phyloP scores from a whole-genome alignment of 2,888 invertebrate genomes.

The Noctua comes region DNA sequence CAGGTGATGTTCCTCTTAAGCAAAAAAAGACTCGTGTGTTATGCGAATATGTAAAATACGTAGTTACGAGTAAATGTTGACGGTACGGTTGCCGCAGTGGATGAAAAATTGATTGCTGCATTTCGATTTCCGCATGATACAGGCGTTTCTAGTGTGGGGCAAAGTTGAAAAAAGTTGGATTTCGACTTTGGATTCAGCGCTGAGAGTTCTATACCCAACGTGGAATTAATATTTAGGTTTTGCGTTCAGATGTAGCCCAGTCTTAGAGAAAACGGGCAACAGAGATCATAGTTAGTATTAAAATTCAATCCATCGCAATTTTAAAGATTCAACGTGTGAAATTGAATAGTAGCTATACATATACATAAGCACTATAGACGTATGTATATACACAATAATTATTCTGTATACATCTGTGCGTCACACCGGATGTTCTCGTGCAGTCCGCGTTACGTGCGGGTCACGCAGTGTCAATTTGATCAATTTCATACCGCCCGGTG shows the following conservation, averaged over 20 bases:
- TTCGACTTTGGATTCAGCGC: not conserved
- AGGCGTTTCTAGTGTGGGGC: not conserved
- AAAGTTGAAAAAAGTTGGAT: too few species aligned
- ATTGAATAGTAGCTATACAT: slow-evolving; percentile 6
- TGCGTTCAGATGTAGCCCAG: not conserved
- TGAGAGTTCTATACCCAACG: not conserved
- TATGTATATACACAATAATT: not conserved
- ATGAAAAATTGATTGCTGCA: not conserved
- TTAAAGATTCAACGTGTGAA: slow-evolving; percentile 40
- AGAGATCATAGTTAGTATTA: not conserved
- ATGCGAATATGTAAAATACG: not conserved
- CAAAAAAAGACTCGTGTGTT: not conserved
- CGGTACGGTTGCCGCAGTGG: not conserved
- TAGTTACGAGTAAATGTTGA: not conserved
- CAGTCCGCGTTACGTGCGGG: slow-evolving; percentile 48
- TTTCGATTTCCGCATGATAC: slow-evolving; percentile 6
- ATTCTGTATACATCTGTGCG: slow-evolving; percentile 17
- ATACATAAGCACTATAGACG: not conserved
- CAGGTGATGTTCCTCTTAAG: too few species aligned
- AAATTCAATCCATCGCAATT: not conserved
- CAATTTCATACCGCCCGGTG: slow-evolving; percentile 59
- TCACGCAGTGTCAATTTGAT: slow-evolving; percentile 67
- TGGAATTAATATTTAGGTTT: not conserved
- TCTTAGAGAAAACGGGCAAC: not conserved
- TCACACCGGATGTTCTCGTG: slow-evolving; percentile 59